Percentiles rank a stretch among this genome's conserved stretches.
Evolutionary conservation across 2,888 invertebrate species (phyloP).

Genomic region (Gryllus longicercus): DNA sequence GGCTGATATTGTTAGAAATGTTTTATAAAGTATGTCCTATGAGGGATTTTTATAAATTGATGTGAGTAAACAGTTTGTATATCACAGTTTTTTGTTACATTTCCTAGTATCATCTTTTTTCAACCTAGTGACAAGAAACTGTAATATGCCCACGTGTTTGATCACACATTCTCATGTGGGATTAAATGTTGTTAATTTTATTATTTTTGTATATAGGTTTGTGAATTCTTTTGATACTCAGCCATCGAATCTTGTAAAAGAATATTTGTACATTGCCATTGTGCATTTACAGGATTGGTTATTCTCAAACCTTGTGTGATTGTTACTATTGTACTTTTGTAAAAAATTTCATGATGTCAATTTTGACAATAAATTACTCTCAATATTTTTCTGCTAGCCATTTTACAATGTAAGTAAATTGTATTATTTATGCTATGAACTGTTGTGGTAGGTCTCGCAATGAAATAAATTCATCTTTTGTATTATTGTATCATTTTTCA

Average conservation of each 20-base stretch:
- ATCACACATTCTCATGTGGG: background rate
- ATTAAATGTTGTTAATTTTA: constrained; percentile 17
- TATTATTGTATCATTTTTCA: constrained; percentile 6
- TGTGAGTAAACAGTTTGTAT: no score
- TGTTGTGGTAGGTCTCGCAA: background rate
- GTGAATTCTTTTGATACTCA: background rate
- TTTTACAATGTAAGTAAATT: background rate
- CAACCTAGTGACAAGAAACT: no score
- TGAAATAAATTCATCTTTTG: background rate
- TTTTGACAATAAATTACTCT: background rate
- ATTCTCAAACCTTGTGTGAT: background rate
- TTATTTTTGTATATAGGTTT: constrained; percentile 9
- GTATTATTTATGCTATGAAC: background rate
- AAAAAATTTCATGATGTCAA: background rate
- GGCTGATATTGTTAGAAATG: no score
- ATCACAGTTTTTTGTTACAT: no score
- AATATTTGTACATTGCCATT: background rate
- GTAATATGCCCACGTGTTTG: no score
- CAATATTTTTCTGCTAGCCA: background rate
- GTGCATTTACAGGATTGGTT: background rate
- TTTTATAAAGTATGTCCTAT: no score
- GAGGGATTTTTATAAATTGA: no score
- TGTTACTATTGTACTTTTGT: background rate
- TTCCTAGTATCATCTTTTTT: no score
- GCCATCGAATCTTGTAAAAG: background rate